Conservation (phyloP, 1,140 invertebrate species). For the Heliconius hewitsoni region DNA sequence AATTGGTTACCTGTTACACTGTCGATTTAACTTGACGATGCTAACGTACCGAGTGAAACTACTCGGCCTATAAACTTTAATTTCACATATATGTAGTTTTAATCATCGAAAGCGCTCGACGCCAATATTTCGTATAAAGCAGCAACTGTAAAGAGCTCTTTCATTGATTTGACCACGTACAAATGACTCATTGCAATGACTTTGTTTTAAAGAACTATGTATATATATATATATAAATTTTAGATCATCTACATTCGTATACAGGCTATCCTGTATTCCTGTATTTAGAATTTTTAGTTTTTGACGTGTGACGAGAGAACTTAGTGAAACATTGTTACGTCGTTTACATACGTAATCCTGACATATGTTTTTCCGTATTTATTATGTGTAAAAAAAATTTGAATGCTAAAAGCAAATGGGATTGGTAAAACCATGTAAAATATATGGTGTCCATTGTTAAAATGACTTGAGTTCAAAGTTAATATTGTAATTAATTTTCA, state of each 20-base stretch:
- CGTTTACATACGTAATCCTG: too few species aligned
- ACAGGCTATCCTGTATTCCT: too few species aligned
- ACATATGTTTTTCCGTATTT: too few species aligned
- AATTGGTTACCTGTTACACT: constrained; percentile 75
- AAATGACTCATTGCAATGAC: neutral
- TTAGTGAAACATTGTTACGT: neutral
- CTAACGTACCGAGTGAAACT: constrained; percentile 35
- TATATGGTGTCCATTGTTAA: constrained; percentile 11
- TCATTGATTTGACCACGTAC: constrained; percentile 8
- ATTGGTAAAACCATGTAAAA: neutral
- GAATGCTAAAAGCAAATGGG: neutral
- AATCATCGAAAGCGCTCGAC: neutral
- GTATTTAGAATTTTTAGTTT: too few species aligned
- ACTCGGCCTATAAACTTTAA: constrained; percentile 4
- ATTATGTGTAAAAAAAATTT: too few species aligned
- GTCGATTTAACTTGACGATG: constrained; percentile 53
- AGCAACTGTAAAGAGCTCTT: constrained; percentile 6
- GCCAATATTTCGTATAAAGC: neutral
- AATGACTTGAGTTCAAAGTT: constrained; percentile 28
- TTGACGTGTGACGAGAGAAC: too few species aligned
- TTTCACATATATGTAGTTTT: constrained; percentile 15
- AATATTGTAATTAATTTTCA: constrained; percentile 72
- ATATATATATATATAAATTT: neutral
- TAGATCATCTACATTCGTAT: neutral
- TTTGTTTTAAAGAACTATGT: neutral